These are phyloP conservation scores for Drosophila mojavensis DNA, from an alignment of 1,140 invertebrate species.

Conservation along the genomic window DNA sequence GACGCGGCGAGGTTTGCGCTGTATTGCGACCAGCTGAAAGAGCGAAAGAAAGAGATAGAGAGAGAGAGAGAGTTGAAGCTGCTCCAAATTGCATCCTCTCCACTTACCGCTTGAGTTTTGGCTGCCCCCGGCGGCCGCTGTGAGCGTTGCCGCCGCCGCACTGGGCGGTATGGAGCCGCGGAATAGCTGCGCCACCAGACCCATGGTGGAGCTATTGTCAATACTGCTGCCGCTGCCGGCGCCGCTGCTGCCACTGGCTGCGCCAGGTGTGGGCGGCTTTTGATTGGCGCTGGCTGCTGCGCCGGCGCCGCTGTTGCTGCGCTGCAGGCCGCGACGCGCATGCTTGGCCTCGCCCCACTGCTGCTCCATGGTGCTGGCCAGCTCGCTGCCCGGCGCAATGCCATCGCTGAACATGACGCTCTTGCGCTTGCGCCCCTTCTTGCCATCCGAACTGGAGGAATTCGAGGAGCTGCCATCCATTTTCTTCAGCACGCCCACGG, in stretches of 20 bases:
- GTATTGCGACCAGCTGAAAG: conserved; percentile 46
- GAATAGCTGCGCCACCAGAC: conserved; percentile 74
- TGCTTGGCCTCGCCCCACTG: conserved; percentile 78
- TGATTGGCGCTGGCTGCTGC: conserved; percentile 41
- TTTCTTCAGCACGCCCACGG: conserved; percentile 92
- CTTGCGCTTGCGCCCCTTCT: conserved; percentile 86
- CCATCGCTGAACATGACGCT: conserved; percentile 97
- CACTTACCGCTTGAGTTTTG: conserved; percentile 44
- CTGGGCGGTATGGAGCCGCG: conserved; percentile 77
- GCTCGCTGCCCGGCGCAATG: conserved; percentile 94
- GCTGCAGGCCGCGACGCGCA: conserved; percentile 58
- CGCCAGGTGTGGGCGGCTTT: conserved; percentile 67
- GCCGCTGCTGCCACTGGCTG: conserved; percentile 1
- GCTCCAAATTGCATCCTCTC: background rate
- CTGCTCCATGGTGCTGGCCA: conserved; percentile 87
- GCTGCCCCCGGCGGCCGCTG: conserved; percentile 50
- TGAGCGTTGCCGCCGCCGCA: conserved; percentile 68
- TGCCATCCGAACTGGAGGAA: conserved; percentile 78
- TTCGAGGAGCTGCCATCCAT: conserved; percentile 85
- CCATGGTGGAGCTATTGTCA: conserved; percentile 63
- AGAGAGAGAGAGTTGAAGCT: background rate
- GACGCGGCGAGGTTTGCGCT: conserved; percentile 62
- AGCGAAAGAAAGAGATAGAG: no score
- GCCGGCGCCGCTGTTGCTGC: conserved; percentile 42
- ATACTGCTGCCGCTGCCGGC: conserved; percentile 54